These are phyloP conservation scores for Phaethornis superciliosus DNA, from an alignment of 2,113 vertebrate genomes.

Conservation along the genomic window DNA sequence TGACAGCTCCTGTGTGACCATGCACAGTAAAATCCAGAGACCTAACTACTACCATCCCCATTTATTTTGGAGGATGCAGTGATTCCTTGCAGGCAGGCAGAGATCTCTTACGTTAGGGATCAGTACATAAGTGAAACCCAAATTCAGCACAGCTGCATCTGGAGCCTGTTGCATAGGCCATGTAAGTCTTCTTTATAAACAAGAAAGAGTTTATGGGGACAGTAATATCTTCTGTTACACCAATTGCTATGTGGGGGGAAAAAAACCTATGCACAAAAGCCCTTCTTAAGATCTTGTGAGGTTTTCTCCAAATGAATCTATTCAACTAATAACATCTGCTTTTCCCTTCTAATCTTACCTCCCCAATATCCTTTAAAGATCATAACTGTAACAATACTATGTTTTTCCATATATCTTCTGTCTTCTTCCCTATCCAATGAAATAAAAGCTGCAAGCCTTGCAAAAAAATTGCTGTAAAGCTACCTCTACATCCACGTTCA, in stretches of 20 bases:
- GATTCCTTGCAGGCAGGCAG: not conserved
- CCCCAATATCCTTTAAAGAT: not conserved
- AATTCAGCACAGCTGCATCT: not conserved
- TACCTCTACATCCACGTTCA: not conserved
- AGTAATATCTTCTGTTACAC: not conserved
- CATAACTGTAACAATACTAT: not conserved
- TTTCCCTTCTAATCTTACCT: slow-evolving; percentile 2
- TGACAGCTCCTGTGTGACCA: not conserved
- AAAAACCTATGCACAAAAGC: not conserved
- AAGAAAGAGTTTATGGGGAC: not conserved
- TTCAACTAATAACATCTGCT: slow-evolving; percentile 1
- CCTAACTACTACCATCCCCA: too few species aligned
- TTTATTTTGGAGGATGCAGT: not conserved
- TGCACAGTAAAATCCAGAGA: not conserved
- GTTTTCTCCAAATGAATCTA: not conserved
- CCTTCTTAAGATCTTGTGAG: not conserved
- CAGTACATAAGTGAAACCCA: not conserved
- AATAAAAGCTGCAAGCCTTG: not conserved
- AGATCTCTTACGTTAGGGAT: not conserved
- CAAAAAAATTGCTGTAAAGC: not conserved
- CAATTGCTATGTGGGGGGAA: not conserved
- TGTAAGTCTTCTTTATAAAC: not conserved
- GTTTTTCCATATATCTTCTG: not conserved
- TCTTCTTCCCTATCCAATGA: not conserved
- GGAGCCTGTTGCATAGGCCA: not conserved